Evolutionary conservation across 2,888 invertebrate species (phyloP), one percentile per base, ranked within the genome.

Genomic region (Monoplex corrugatus): DNA sequence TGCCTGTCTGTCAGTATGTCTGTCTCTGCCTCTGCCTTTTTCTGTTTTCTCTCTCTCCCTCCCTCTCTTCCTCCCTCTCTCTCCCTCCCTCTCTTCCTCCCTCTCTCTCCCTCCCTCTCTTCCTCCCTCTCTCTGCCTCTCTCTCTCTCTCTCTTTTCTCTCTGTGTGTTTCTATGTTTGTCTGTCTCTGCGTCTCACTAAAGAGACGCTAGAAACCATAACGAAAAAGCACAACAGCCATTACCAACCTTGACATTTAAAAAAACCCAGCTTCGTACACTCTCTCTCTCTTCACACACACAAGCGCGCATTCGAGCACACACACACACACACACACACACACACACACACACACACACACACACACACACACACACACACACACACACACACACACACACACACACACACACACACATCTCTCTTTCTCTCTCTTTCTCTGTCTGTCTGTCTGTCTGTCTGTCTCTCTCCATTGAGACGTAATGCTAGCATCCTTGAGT

Each of bases 21-120:
- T 50, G 16, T 50, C 28, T 10, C 68, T 68, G 28, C n/a, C 68
- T 28, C 28, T 68, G 28, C 6, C 0, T 68, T n/a, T 68, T n/a
- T 68, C 19, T 68, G 28, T n/a, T 23, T 19, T 50, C 50, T 50
- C 50, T 50, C 50, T 50, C 50, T 50, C 50, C 19, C 50, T 50
- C 50, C n/a, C 68, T 68, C 50, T 50, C 50, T 84, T 44, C 28
- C 84, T 84, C 44, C 43, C 84, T 85, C 2, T 84, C 84, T 44
- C 44, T 8, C 43, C 43, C 44, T 43, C 50, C 43, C 32, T 84
- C 84, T 43, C 84, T 84, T n/a, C 5, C 19, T 43, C 84, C 50
- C 50, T 50, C 13, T 19, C 19, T 50, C 50, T 50, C 50, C 19
- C 50, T 50, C 50, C 19, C 50, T 84, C 6, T 84, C 84, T 84